Percentiles rank a stretch among this genome's conserved stretches.
Evolutionary conservation across 2,113 vertebrate species (phyloP).

Genomic region (Periophthalmodon schlosseri): DNA sequence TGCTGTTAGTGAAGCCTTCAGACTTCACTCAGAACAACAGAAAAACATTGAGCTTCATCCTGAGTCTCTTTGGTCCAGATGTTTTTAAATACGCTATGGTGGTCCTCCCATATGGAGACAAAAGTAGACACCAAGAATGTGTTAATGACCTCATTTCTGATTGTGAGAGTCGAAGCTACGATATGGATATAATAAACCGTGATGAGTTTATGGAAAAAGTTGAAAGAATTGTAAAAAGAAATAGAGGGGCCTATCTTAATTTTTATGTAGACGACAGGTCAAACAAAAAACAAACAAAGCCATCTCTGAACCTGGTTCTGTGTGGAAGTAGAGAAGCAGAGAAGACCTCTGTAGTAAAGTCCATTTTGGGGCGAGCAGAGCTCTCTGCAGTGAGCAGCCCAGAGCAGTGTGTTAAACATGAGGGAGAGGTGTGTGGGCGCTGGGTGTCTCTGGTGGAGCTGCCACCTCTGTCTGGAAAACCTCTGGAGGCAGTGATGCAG

Average conservation of each 20-base stretch:
- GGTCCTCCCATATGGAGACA: neutral
- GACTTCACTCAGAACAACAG: neutral
- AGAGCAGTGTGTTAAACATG: neutral
- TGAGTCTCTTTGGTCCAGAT: neutral
- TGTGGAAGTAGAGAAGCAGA: neutral
- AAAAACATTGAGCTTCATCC: neutral
- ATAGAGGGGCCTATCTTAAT: neutral
- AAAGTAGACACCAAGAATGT: neutral
- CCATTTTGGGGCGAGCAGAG: neutral
- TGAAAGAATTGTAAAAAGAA: neutral
- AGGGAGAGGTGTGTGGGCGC: neutral
- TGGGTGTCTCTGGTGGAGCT: constrained; percentile 1
- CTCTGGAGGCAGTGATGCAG: neutral
- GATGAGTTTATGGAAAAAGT: neutral
- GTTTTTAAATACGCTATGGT: neutral
- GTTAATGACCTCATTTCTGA: neutral
- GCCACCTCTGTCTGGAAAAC: neutral
- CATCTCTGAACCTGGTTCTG: neutral
- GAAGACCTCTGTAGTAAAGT: neutral
- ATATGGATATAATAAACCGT: neutral
- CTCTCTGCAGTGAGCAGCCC: neutral
- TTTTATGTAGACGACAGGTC: neutral
- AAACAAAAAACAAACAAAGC: neutral
- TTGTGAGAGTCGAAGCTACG: neutral
- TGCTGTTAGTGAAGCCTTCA: neutral